Base-by-base conservation (phyloP, 2,113 vertebrate genomes). In the Nannospalax galili region DNA sequence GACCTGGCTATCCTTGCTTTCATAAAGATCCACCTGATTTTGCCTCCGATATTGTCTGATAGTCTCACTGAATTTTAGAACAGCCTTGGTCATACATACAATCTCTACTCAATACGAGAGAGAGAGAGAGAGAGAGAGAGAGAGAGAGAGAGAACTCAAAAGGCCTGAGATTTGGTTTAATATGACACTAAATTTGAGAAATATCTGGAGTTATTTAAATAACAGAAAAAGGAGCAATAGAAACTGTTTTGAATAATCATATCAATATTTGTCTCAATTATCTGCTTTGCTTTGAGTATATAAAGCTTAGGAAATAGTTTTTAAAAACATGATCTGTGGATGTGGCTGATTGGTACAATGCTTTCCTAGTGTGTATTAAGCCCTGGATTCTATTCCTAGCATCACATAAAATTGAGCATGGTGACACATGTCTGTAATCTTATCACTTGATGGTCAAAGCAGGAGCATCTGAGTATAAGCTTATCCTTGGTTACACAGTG, bases 171-270 rank as follows among this genome's bases (percentile, higher is more conserved):
- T 90, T 92, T 93, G 14, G 22, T 85, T 90, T 87, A 37, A 92
- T 92, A 84, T 52, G 1, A 37, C 37, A 90, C 32, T 65, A 90
- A 93, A 77, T 17, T 87, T 95, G 60, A 73, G 15, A 67, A 15
- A 79, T 56, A 73, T 82, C 35, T 90, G n/a, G 86, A 94, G 92
- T 96, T 90, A 88, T 81, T 45, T 67, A 24, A 82, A 95, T 28
- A 89, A 45, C 45, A 90, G 77, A 74, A 75, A 89, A 93, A 70
- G 16, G n/a, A 80, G 28, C 90, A 11, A 80, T 75, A 10, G 17
- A 80, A n/a, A 12, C 11, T 81, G 0, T 58, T 26, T 78, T 93
- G 67, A 77, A n/a, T 75, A 84, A 64, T 88, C 32, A 58, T 79
- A 64, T 58, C 26, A 65, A 45, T 88, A 84, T 84, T 72, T 94